Evolutionary conservation across 2,797 vertebrate genomes (phyloP).

Genomic region (Hozukius guyotensis): DNA sequence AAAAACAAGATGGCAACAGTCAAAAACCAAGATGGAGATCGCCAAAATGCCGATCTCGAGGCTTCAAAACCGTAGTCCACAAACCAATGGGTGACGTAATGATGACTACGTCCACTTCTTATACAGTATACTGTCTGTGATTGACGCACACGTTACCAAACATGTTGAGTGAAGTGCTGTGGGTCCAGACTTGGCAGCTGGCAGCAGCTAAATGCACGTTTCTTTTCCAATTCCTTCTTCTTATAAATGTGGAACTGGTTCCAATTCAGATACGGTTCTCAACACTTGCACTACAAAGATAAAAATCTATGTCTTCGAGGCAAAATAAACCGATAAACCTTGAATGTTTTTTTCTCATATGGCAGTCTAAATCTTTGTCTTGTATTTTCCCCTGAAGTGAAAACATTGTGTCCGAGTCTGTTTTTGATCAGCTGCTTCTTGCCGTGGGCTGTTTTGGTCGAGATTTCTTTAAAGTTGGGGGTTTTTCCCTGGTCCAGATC

Average conservation of each 20-base stretch:
- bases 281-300: not conserved
- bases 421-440: conserved; percentile 13
- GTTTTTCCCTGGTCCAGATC: not conserved
- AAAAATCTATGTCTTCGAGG: not conserved
- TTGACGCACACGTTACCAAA: not conserved
- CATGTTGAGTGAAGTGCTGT: not conserved
- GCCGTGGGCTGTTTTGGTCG: not conserved
- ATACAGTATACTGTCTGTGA: no score
- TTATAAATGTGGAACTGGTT: not conserved
- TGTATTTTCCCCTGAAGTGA: not conserved
- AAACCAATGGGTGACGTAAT: no score
- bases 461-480: not conserved
- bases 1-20: no score
- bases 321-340: not conserved
- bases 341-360: not conserved
- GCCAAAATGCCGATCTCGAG: no score
- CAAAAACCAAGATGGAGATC: no score
- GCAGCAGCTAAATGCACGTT: not conserved
- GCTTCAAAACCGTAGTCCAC: no score
- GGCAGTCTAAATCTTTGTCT: not conserved
- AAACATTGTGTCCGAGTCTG: not conserved
- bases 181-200: no score
- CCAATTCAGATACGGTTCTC: not conserved
- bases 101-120: no score
- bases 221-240: not conserved